Base-by-base conservation (phyloP, 2,888 invertebrate genomes). In the Sipunculus nudus region DNA sequence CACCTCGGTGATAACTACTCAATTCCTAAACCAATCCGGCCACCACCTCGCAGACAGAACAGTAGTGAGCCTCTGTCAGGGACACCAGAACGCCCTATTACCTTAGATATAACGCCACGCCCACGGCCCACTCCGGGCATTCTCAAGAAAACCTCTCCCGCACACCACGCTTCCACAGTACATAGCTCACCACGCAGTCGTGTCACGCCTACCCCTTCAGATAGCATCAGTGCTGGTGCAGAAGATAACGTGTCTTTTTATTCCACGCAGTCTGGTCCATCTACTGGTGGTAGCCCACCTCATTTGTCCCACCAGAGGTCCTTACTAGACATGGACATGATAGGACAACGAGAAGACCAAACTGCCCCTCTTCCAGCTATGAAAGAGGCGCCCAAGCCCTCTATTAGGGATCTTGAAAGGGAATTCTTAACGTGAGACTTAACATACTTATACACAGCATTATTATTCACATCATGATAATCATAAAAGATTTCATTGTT, bases 241-340 rank as follows among this genome's bases (percentile, higher is more conserved):
- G 69, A 62, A 13, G 94, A 94, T 74, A 94, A 93, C 78, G 92
- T 92, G 76, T 92, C 92, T 43, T 94, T 93, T 82, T 89, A 92
- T 71, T 62, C 66, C 26, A 53, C 59, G 21, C 86, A 92, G 16
- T 92, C 91, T 60, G 86, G 90, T 59, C 92, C 92, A 84, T 92
- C 92, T 49, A 92, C 93, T 1, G 80, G 80, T 41, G 77, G 75
- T 66, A 78, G 79, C 0, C 80, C 80, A 5, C 81, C 79, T 25
- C 76, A 78, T 65, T 77, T 80, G 50, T 62, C 68, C 23, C 81
- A 80, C 61, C 75, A 76, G 48, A 78, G 75, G 55, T 80, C 80
- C 1, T 71, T 83, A 58, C 72, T 83, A 35, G 81, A 81, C 66
- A 80, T 81, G 50, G 83, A 82, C 58, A 78, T 82, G 59, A 81